phyloP scores from a whole-genome alignment of 1,140 invertebrate species.

The Drosophila malerkotliana region DNA sequence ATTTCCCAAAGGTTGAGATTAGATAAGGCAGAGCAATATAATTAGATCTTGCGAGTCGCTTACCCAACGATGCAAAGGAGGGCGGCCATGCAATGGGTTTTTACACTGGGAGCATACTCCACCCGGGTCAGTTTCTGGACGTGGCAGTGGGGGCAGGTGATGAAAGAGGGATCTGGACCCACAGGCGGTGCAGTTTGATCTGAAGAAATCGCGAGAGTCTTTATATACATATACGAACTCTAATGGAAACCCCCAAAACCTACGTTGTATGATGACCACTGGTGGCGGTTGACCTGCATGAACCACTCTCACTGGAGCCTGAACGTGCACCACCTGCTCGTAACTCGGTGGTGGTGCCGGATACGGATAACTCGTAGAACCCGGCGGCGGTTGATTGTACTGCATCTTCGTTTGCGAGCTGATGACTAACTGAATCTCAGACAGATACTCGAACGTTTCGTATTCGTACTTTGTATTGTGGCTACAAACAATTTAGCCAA shows the following conservation, averaged over 20 bases:
- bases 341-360: slow-evolving; percentile 66
- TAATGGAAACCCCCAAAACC: slow-evolving; percentile 10
- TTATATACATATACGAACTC: neutral
- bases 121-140: slow-evolving; percentile 85
- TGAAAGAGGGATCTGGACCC: slow-evolving; percentile 84
- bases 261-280: slow-evolving; percentile 76
- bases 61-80: slow-evolving; percentile 86
- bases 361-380: slow-evolving; percentile 27
- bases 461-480: neutral
- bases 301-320: slow-evolving; percentile 24
- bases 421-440: slow-evolving; percentile 14
- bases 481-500: slow-evolving; percentile 17
- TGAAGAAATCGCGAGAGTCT: slow-evolving; percentile 13
- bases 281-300: slow-evolving; percentile 41
- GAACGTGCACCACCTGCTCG: slow-evolving; percentile 67
- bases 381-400: slow-evolving; percentile 39
- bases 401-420: slow-evolving; percentile 33
- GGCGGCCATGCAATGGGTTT: slow-evolving; percentile 87
- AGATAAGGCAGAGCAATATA: slow-evolving; percentile 25
- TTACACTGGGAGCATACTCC: slow-evolving; percentile 85
- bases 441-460: slow-evolving; percentile 16
- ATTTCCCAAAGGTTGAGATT: slow-evolving; percentile 16
- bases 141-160: slow-evolving; percentile 86
- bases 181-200: slow-evolving; percentile 66
- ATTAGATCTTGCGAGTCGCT: slow-evolving; percentile 36